Percentiles rank a stretch among this genome's conserved stretches.
Conservation (phyloP, 1,140 invertebrate species). For the Anadara kagoshimensis region DNA sequence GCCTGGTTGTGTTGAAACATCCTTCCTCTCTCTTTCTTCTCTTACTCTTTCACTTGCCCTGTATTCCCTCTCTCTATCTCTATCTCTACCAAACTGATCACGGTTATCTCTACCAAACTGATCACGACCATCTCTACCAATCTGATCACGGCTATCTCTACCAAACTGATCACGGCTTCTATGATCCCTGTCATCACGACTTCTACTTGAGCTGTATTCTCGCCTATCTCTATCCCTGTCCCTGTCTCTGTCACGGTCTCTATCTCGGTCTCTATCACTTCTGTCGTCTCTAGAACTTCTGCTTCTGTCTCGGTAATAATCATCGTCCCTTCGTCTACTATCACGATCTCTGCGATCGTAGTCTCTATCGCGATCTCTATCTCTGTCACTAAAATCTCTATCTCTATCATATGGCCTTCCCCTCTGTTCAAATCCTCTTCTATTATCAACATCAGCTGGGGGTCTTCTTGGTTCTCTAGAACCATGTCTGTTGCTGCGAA, state of each 20-base stretch:
- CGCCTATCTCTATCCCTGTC: conserved; percentile 26
- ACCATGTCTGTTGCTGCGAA: too few relatives aligned
- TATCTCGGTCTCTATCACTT: conserved; percentile 33
- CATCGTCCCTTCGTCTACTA: conserved; percentile 39
- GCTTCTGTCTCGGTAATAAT: conserved; percentile 31
- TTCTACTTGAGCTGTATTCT: too few relatives aligned
- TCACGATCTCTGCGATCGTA: conserved; percentile 41
- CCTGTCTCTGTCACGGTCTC: conserved; percentile 34
- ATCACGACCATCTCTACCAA: conserved; percentile 27
- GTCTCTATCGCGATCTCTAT: conserved; percentile 24
- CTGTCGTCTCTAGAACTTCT: conserved; percentile 9
- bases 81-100: conserved; percentile 18
- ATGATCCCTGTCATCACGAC: conserved; percentile 15
- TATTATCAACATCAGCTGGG: conserved; percentile 1
- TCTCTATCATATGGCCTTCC: conserved; percentile 19
- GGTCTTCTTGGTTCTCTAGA: too few relatives aligned
- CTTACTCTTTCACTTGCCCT: conserved; percentile 5
- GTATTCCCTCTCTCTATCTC: conserved; percentile 15
- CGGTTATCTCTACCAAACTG: conserved; percentile 8
- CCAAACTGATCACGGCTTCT: conserved; percentile 6
- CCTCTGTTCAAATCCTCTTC: conserved; percentile 4
- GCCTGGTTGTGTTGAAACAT: conserved; percentile 6
- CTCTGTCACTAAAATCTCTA: conserved; percentile 27
- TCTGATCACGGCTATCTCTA: conserved; percentile 15
- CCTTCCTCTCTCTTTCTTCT: neutral